Conservation (phyloP, 2,113 vertebrate species). For the Coracopsis vasa region DNA sequence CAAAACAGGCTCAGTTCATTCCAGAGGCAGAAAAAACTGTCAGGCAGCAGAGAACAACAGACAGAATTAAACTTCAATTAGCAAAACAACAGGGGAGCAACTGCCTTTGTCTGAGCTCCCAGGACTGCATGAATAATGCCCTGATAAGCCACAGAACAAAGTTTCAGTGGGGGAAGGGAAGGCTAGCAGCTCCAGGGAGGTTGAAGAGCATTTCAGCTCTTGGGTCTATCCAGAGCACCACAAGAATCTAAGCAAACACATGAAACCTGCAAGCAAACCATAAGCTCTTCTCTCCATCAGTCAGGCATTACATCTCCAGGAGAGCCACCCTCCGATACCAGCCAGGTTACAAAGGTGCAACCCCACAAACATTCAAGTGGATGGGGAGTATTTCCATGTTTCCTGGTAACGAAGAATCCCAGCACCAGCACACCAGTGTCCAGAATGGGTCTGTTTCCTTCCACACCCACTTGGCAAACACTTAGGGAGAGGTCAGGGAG, state of each 20-base stretch:
- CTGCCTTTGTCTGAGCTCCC: slow-evolving; percentile 43
- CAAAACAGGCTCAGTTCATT: slow-evolving; percentile 37
- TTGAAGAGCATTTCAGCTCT: not conserved
- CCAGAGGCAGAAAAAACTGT: not conserved
- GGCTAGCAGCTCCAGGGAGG: not conserved
- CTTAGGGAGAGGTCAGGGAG: not conserved
- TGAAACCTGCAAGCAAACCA: not conserved
- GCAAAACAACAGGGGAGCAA: slow-evolving; percentile 62
- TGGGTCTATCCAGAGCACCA: not conserved
- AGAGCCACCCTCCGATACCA: not conserved
- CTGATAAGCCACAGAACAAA: slow-evolving; percentile 29
- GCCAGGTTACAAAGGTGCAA: not conserved
- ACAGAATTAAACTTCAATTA: slow-evolving; percentile 48
- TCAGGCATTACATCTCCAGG: not conserved
- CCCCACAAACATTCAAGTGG: not conserved
- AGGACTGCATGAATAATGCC: slow-evolving; percentile 61
- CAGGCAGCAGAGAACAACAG: slow-evolving; percentile 27
- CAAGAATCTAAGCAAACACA: not conserved
- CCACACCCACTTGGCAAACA: not conserved
- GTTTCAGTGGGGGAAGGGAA: slow-evolving; percentile 51
- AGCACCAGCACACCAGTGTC: rapidly evolving
- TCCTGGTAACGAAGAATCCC: not conserved
- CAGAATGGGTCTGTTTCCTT: not conserved
- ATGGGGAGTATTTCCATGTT: not conserved
- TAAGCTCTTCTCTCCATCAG: not conserved